These are phyloP conservation scores for Chionis minor DNA, from an alignment of 2,113 vertebrate species.

Conservation along the genomic window DNA sequence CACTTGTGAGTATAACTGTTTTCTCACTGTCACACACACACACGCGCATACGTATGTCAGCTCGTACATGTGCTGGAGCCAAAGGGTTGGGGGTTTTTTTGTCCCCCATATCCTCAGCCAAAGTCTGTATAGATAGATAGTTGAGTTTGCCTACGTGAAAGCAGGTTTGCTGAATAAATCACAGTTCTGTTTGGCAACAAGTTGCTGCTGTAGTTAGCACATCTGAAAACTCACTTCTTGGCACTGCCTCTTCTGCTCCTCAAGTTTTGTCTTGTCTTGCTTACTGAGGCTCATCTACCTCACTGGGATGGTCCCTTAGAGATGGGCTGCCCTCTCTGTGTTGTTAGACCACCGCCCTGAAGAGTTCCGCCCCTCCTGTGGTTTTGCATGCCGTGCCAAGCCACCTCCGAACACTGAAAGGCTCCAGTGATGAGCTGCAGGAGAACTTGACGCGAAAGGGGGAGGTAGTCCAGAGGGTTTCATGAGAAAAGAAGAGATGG, in stretches of 20 bases:
- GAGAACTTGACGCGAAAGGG: not conserved
- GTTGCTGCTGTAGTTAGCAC: not conserved
- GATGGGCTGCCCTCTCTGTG: not conserved
- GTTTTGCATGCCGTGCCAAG: not conserved
- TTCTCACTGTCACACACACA: not conserved
- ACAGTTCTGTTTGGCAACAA: not conserved
- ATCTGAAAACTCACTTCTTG: not conserved
- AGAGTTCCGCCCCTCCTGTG: not conserved
- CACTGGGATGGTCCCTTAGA: not conserved
- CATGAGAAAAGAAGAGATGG: not conserved
- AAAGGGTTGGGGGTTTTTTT: not conserved
- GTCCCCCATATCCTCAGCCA: not conserved
- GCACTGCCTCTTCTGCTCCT: not conserved
- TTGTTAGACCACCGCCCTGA: not conserved
- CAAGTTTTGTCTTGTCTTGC: not conserved
- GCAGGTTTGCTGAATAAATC: not conserved
- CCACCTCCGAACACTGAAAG: not conserved
- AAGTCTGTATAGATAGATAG: not conserved
- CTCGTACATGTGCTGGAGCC: not conserved
- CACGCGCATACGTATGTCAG: rapidly evolving
- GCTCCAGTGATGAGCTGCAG: not conserved
- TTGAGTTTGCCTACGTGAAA: not conserved
- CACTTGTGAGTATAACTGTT: conserved; percentile 27
- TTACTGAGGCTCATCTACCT: not conserved
- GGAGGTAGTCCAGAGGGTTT: not conserved